These are phyloP conservation scores for Erythrocercus mccallii DNA, from an alignment of 2,113 vertebrate genomes.

Conservation along the genomic window DNA sequence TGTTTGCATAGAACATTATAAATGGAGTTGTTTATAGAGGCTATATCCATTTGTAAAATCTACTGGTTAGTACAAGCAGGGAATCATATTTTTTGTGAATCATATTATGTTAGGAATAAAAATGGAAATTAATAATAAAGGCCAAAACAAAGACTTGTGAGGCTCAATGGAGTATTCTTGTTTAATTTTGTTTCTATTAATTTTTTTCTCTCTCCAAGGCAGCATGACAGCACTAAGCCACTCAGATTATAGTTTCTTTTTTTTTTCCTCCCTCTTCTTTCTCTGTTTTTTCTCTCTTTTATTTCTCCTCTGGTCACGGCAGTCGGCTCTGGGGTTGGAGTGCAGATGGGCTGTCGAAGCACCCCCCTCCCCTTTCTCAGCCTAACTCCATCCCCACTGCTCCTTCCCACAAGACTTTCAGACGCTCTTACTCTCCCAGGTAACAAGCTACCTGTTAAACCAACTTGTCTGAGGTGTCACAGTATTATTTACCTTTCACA, in stretches of 20 bases:
- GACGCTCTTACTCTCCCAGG: slow-evolving; percentile 96
- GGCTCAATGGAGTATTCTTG: slow-evolving; percentile 53
- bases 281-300: slow-evolving; percentile 52
- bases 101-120: not conserved
- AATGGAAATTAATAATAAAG: not conserved
- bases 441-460: slow-evolving; percentile 82
- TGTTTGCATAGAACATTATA: not conserved
- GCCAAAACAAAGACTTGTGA: not conserved
- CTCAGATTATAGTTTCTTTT: slow-evolving; percentile 77
- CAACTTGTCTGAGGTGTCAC: slow-evolving; percentile 78
- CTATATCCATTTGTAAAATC: not conserved
- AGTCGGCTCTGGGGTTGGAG: slow-evolving; percentile 98
- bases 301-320: slow-evolving; percentile 78
- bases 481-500: slow-evolving; percentile 74
- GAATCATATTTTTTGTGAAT: not conserved
- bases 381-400: slow-evolving; percentile 91
- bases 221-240: slow-evolving; percentile 72
- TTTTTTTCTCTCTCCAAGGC: slow-evolving; percentile 65
- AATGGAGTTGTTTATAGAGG: not conserved
- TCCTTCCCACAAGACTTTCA: slow-evolving; percentile 95
- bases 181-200: slow-evolving; percentile 73
- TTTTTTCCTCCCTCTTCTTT: slow-evolving; percentile 52
- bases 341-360: slow-evolving; percentile 94
- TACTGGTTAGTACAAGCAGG: not conserved
- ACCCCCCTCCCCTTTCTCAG: slow-evolving; percentile 90